Evolutionary conservation across 1,140 invertebrate species (phyloP), one percentile per base, ranked within the genome.

Genomic region (Eufriesea mexicana): DNA sequence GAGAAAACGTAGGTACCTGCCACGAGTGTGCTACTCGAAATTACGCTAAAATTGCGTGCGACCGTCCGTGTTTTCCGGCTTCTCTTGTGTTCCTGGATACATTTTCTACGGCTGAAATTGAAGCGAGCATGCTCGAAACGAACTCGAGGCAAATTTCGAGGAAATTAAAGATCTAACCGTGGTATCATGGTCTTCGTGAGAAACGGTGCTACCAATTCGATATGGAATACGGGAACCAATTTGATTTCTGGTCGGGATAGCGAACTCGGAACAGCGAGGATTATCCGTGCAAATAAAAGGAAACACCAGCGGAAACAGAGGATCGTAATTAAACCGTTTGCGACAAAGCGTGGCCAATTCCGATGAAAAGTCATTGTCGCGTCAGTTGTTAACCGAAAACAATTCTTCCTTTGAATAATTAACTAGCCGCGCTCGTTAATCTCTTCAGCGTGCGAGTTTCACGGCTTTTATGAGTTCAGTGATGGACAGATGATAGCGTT

Each of bases 231-330:
- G 25, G n/a, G n/a, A 68, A 49, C 5, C 25, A 81, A 71, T 67
- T 66, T 64, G 47, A 49, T 66, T 42, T 28, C 25, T 25, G 18
- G 10, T 45, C 16, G 68, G 42, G 42, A 67, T 77, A 16, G 5
- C 57, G 70, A 84, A 84, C 77, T 51, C 2, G 54, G 68, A 70
- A 62, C 77, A 28, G 45, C 59, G 59, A 49, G 61, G n/a, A 66
- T 57, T 66, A 59, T 59, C 78, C 68, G 28, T 4, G 25, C 25
- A 57, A 49, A 42, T 55, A 57, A 72, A 25, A 57, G 51, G 47
- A 84, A 80, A 64, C 35, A 14, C 5, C 61, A 5, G 1, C 18
- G 16, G 9, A 23, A 14, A 68, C 77, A 61, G 73, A 67, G 59
- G 67, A 55, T 73, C 14, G 42, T 55, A 80, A 84, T 84, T 67